phyloP scores from a whole-genome alignment of 2,797 vertebrate species.

The Microctenopoma steveboyesi region DNA sequence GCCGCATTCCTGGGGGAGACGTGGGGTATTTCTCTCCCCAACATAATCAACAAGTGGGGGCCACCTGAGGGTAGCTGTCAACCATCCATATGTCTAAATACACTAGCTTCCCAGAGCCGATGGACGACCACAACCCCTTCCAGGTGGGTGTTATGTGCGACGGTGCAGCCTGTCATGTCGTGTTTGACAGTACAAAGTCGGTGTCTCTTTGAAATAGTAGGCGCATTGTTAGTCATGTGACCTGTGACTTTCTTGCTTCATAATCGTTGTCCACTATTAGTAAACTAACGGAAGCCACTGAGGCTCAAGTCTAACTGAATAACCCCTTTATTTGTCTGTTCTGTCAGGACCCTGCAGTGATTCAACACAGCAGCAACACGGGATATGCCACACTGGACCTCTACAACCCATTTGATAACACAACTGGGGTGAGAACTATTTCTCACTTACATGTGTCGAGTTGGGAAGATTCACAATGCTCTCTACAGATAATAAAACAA shows the following conservation, averaged over 20 bases:
- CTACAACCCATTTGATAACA: constrained; percentile 94
- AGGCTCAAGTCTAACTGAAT: constrained; percentile 2
- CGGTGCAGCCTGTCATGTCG: neutral
- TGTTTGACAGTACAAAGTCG: constrained; percentile 14
- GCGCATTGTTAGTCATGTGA: constrained; percentile 70
- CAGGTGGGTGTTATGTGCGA: constrained; percentile 71
- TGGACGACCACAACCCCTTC: constrained; percentile 84
- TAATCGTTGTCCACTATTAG: constrained; percentile 37
- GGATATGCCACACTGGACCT: constrained; percentile 91
- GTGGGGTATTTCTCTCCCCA: too few relatives aligned
- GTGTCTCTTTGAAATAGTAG: constrained; percentile 36
- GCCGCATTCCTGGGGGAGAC: neutral
- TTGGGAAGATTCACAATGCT: neutral
- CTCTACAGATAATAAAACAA: neutral
- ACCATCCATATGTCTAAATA: constrained; percentile 78
- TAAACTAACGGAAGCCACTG: constrained; percentile 7
- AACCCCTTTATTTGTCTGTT: constrained; percentile 8
- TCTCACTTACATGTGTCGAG: neutral
- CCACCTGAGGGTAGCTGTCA: constrained; percentile 13
- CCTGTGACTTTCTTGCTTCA: neutral
- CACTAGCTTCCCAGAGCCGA: constrained; percentile 79
- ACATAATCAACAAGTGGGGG: constrained; percentile 22
- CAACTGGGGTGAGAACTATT: constrained; percentile 77
- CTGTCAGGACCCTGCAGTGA: constrained; percentile 89
- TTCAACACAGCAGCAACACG: constrained; percentile 85